Conservation (phyloP, 1,140 invertebrate genomes). For the Euglossa dilemma region DNA sequence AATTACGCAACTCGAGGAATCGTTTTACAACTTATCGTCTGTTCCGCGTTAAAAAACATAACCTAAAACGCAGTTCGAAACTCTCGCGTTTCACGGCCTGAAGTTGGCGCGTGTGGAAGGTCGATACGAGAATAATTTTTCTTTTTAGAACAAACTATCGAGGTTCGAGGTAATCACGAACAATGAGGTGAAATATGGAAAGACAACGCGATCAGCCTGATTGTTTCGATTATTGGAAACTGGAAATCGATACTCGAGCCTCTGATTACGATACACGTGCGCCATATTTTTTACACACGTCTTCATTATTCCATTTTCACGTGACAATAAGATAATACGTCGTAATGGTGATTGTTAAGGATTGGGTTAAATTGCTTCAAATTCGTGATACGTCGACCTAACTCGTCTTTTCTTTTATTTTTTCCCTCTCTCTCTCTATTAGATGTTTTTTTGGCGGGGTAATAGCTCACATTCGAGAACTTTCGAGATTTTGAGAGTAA, state of each 20-base stretch:
- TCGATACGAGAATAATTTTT: too few relatives aligned
- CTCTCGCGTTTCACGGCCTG: not conserved
- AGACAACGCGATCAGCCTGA: not conserved
- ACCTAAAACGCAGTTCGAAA: not conserved
- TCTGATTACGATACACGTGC: not conserved
- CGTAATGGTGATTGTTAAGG: conserved; percentile 14
- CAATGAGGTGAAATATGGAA: not conserved
- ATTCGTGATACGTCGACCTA: conserved; percentile 14
- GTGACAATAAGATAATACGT: conserved; percentile 24
- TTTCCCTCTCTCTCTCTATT: not conserved
- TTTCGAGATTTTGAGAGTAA: too few relatives aligned
- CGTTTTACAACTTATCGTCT: conserved; percentile 16
- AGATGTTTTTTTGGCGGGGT: too few relatives aligned
- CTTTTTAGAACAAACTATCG: not conserved
- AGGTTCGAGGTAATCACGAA: not conserved
- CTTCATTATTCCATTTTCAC: conserved; percentile 9
- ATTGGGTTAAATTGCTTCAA: conserved; percentile 22
- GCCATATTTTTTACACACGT: not conserved
- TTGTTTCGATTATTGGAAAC: not conserved
- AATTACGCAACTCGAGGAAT: conserved; percentile 29
- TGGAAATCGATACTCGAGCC: not conserved
- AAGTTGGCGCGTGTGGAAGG: too few relatives aligned
- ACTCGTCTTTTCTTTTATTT: not conserved
- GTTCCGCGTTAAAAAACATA: not conserved
- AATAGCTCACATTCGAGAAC: too few relatives aligned